These are phyloP conservation scores for Mormyrus hasselquistii DNA, from an alignment of 2,797 vertebrate species.

Conservation along the genomic window DNA sequence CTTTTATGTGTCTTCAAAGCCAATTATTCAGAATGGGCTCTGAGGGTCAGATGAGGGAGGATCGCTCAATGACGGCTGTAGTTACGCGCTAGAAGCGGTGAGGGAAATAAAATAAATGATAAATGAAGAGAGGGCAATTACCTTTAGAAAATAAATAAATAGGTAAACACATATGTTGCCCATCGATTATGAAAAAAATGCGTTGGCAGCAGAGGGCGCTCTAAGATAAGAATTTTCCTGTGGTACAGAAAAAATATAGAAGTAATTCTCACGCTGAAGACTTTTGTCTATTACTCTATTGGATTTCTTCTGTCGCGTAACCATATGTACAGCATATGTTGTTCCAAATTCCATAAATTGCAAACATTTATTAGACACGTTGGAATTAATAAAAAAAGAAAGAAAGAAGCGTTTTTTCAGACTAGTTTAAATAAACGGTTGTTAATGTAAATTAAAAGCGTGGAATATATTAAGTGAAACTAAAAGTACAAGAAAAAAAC, in stretches of 20 bases:
- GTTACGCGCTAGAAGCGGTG: constrained; percentile 33
- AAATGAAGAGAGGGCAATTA: background rate
- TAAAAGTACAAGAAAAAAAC: background rate
- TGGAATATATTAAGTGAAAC: background rate
- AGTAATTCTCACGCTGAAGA: background rate
- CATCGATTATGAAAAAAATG: background rate
- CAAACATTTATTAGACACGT: background rate
- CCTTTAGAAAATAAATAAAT: background rate
- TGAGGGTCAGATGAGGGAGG: constrained; percentile 59
- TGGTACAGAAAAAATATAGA: background rate
- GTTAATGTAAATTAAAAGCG: background rate
- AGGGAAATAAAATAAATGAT: background rate
- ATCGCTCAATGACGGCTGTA: constrained; percentile 71
- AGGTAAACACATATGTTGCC: background rate
- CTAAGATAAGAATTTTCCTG: constrained; percentile 27
- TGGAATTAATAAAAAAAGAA: background rate
- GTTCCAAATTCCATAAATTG: background rate
- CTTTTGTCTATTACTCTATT: background rate
- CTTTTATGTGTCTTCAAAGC: constrained; percentile 62
- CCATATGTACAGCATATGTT: background rate
- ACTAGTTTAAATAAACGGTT: background rate
- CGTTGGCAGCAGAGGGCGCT: constrained; percentile 37
- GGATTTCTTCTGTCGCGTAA: background rate
- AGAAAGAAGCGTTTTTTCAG: background rate
- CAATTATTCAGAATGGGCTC: constrained; percentile 74